These are phyloP conservation scores for Okapia johnstoni DNA, from an alignment of 2,113 vertebrate species.

Conservation along the genomic window DNA sequence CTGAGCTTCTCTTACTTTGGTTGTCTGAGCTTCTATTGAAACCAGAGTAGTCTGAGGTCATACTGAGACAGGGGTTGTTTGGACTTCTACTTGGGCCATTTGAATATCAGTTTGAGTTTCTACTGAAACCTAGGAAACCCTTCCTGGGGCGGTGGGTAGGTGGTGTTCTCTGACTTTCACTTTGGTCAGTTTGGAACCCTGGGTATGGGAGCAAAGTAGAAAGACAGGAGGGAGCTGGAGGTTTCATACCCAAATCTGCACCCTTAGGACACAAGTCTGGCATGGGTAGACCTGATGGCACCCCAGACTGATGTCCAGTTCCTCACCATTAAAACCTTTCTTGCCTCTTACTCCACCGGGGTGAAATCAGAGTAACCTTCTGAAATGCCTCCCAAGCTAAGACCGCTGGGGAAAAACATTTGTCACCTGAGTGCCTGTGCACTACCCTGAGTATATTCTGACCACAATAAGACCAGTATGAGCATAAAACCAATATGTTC, in stretches of 20 bases:
- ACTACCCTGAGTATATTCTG: not conserved
- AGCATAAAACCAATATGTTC: not conserved
- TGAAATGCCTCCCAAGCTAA: not conserved
- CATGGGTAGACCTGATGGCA: not conserved
- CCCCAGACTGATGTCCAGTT: not conserved
- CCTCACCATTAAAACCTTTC: not conserved
- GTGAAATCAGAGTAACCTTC: not conserved
- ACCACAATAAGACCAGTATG: not conserved
- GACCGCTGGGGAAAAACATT: not conserved
- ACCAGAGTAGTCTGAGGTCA: not conserved
- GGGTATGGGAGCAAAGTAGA: not conserved
- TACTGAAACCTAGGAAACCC: not conserved
- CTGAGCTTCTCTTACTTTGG: not conserved
- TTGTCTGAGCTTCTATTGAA: not conserved
- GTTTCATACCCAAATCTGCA: not conserved
- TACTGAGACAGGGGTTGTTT: not conserved
- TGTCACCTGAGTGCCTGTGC: not conserved
- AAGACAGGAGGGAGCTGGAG: not conserved
- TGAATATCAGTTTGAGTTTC: not conserved
- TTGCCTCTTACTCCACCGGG: not conserved
- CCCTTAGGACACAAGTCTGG: not conserved
- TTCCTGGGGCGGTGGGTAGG: not conserved
- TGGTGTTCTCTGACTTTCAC: not conserved
- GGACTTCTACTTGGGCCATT: not conserved
- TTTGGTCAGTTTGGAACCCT: not conserved